Evolutionary conservation across 2,113 vertebrate genomes (phyloP), one percentile per base, ranked within the genome.

Genomic region (Oryzias woworae): DNA sequence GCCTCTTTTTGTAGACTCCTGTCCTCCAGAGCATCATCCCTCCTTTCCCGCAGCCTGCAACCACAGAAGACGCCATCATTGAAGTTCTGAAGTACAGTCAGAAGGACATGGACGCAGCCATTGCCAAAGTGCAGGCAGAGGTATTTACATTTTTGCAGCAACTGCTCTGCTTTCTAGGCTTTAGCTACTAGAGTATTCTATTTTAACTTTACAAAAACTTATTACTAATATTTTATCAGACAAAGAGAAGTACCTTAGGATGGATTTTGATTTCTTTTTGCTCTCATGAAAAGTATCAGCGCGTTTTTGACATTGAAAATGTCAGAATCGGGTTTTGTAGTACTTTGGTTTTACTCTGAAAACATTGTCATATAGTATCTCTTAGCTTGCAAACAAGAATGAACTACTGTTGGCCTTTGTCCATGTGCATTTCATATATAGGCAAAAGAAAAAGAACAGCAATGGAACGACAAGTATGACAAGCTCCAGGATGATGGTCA

Each of bases 31-130:
- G 73, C 73, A 60, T 92, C 70, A 83, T 75, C 4, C 73, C 85
- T 46, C 8, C 60, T 13, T 82, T 91, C 58, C 52, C 74, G 3
- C 83, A 85, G 51, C 74, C 83, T 3, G 59, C 56, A 3, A 54
- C 83, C 55, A 58, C 66, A 1, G 93, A 93, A 56, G 93, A 85
- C 1, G 84, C 93, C 16, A 96, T 97, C 14, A 93, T 97, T 52
- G 96, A 98, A 4, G 79, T 97, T 20, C 81, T 97, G 10, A 94
- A 91, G 71, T 98, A 97, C 26, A 97, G 93, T 60, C 95, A 98
- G 75, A 94, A 92, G 69, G 97, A 98, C 84, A 89, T 96, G 93
- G 95, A 98, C 17, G 81, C 80, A 0, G 93, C 91, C 66, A 88
- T 97, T 3, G 91, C 91, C n/a, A 79, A 45, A 50, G 88, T 92